Percentiles rank a stretch among this genome's conserved stretches.
phyloP scores from a whole-genome alignment of 2,797 vertebrate genomes.

The Epinephelus malabaricus region DNA sequence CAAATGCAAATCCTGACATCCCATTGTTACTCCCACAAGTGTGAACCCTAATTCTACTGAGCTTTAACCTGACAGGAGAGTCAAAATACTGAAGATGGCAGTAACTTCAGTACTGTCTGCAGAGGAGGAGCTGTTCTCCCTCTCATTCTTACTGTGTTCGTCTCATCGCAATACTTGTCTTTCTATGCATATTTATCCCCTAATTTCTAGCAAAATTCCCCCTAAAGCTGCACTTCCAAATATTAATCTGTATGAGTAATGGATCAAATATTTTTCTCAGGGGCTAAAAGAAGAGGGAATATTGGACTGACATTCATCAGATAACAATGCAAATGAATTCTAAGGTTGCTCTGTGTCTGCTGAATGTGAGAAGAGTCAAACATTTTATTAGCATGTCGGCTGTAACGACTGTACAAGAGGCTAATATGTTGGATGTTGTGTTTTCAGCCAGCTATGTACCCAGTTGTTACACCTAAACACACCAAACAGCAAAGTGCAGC shows the following conservation, averaged over 20 bases:
- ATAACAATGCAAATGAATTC: not conserved
- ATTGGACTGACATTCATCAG: not conserved
- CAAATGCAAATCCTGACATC: constrained; percentile 44
- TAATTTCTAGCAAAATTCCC: not conserved
- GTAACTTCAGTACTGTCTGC: constrained; percentile 2
- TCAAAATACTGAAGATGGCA: constrained; percentile 17
- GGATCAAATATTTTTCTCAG: too few species aligned
- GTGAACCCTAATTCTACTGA: constrained; percentile 7
- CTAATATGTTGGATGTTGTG: not conserved
- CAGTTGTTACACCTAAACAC: too few species aligned
- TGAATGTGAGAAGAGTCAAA: not conserved
- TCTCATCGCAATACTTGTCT: not conserved
- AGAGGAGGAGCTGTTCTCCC: not conserved
- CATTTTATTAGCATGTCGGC: too few species aligned
- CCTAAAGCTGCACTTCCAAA: not conserved
- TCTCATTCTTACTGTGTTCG: not conserved
- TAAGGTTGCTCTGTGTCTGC: not conserved
- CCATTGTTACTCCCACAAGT: constrained; percentile 10
- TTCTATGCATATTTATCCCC: not conserved
- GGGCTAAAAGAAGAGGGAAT: not conserved
- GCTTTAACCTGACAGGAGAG: constrained; percentile 22
- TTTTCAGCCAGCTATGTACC: not conserved
- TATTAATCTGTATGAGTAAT: too few species aligned
- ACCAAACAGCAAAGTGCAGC: too few species aligned
- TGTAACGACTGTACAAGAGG: too few species aligned